These are phyloP conservation scores for Vidua chalybeata DNA, from an alignment of 2,113 vertebrate genomes.

Conservation along the genomic window DNA sequence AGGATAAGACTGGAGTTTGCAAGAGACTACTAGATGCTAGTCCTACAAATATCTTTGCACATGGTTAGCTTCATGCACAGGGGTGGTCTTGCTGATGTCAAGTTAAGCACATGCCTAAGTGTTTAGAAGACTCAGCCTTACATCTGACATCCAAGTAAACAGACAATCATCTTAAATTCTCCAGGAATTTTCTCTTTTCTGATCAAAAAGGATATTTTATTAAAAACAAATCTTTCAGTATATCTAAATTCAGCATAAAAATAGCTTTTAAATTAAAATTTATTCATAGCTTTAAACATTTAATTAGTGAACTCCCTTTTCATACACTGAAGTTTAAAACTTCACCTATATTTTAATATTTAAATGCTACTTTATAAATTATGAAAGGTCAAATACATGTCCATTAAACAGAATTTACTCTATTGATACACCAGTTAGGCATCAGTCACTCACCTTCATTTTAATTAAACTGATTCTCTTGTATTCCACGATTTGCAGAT, in stretches of 20 bases:
- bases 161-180: slow-evolving; percentile 15
- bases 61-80: not conserved
- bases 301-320: not conserved
- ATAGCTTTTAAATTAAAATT: not conserved
- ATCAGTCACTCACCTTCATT: not conserved
- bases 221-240: not conserved
- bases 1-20: not conserved
- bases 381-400: not conserved
- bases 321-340: not conserved
- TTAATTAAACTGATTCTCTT: not conserved
- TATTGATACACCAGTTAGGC: not conserved
- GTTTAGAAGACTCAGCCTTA: slow-evolving; percentile 17
- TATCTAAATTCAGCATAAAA: not conserved
- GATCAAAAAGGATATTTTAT: not conserved
- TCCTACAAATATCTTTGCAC: not conserved
- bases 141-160: slow-evolving; percentile 42
- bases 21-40: not conserved
- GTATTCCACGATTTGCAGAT: not conserved
- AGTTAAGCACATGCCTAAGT: slow-evolving; percentile 22
- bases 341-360: not conserved
- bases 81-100: slow-evolving; percentile 34
- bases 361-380: not conserved
- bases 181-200: not conserved
- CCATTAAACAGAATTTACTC: not conserved
- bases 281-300: not conserved